These are phyloP conservation scores for Rallus limicola DNA, from an alignment of 2,113 vertebrate genomes.

Conservation along the genomic window DNA sequence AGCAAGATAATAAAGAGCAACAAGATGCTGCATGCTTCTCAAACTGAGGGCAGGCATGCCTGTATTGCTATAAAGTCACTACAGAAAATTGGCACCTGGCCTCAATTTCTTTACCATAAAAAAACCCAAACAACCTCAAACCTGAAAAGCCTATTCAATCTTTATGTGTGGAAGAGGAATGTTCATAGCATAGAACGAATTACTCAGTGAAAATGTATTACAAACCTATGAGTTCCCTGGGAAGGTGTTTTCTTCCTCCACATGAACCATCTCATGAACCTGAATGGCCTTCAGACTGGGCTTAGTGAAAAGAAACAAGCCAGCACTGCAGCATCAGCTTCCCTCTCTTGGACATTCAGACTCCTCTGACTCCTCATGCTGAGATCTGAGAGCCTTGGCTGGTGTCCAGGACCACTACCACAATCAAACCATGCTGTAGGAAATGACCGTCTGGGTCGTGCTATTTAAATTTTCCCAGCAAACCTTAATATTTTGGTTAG, in stretches of 20 bases:
- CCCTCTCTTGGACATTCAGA: background rate
- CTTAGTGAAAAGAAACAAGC: background rate
- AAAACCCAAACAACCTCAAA: background rate
- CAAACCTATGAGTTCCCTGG: background rate
- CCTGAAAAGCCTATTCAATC: background rate
- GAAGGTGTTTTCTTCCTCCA: background rate
- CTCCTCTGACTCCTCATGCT: background rate
- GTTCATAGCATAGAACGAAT: background rate
- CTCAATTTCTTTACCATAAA: background rate
- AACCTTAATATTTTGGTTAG: background rate
- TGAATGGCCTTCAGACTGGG: background rate
- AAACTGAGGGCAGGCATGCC: background rate
- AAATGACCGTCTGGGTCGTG: background rate
- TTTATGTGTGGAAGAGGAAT: background rate
- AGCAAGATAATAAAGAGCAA: background rate
- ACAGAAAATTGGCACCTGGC: background rate
- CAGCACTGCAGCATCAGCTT: background rate
- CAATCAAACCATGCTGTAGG: background rate
- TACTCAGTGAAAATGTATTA: background rate
- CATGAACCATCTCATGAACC: background rate
- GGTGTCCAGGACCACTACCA: background rate
- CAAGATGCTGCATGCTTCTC: background rate
- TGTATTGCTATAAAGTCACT: background rate
- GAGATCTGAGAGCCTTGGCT: background rate
- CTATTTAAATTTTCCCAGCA: background rate